phyloP scores from a whole-genome alignment of 2,113 vertebrate genomes.

The Ictidomys tridecemlineatus region DNA sequence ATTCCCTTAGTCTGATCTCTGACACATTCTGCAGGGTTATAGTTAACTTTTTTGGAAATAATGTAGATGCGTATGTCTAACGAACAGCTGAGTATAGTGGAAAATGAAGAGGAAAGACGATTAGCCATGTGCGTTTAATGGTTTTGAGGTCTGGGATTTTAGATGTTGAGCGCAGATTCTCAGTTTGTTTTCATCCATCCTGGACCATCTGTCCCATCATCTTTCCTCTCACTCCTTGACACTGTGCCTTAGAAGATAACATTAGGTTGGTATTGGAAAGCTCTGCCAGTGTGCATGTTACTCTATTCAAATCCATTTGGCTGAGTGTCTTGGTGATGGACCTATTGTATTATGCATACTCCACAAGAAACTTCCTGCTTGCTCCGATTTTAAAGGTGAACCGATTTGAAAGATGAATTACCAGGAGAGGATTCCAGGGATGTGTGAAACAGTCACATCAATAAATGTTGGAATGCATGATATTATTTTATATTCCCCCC shows the following conservation, averaged over 20 bases:
- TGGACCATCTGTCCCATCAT: neutral
- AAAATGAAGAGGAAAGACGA: neutral
- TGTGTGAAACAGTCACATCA: neutral
- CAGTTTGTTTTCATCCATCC: neutral
- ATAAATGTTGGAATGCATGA: neutral
- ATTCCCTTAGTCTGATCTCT: neutral
- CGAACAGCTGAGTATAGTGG: neutral
- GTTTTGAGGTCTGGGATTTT: neutral
- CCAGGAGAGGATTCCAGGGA: neutral
- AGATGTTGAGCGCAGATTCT: neutral
- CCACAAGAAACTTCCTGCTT: neutral
- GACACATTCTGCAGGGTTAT: neutral
- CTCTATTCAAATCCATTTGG: neutral
- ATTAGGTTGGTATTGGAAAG: neutral
- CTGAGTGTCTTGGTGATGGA: neutral
- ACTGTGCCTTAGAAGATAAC: neutral
- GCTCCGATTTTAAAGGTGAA: neutral
- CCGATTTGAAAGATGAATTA: neutral
- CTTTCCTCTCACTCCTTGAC: neutral
- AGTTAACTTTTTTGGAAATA: neutral
- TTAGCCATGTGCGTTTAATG: too few species aligned
- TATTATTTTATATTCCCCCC: neutral
- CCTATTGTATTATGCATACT: neutral
- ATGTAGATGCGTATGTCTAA: neutral
- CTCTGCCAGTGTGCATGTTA: neutral